Evolutionary conservation across 2,113 vertebrate genomes (phyloP), one percentile per base, ranked within the genome.

Genomic region (Callospermophilus lateralis): DNA sequence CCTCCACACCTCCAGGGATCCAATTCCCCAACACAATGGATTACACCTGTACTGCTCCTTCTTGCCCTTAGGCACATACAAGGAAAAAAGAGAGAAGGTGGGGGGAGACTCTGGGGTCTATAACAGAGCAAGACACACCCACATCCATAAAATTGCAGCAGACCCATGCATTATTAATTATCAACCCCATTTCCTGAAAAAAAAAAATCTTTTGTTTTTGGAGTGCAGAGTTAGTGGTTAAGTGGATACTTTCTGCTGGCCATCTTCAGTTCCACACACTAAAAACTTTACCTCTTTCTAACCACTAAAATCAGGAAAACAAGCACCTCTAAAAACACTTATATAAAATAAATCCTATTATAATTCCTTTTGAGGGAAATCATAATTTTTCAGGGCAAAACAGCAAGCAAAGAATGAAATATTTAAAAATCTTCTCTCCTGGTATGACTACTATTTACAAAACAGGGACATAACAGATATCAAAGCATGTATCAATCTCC

Each of bases 381-480:
- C 15, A 94, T 90, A 95, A 61, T 88, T 26, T 94, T 84, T 91
- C 34, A 81, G n/a, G 53, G 53, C 13, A 92, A 96, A 90, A 95
- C 8, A 92, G 48, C 48, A 74, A 78, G 58, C 45, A 70, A 94
- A 90, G 84, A 55, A 89, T 39, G 34, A 97, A 91, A 79, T 90
- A 80, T 39, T 95, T 88, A 89, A 94, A 94, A 76, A 72, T 79
- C 22, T 58, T 39, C 51, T 94, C 22, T 51, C 26, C 20, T 93
- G n/a, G 17, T 90, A 28, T 92, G 24, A 78, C 34, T 90, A 90
- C 77, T 92, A 37, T 13, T 51, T 88, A 96, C 51, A 90, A 92
- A 92, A 96, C 45, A 94, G 58, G 16, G 95, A 95, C 9, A 95
- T 72, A 65, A 94, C 0, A 73, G 58, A 95, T 96, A 95, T 76